Evolutionary conservation across 2,113 vertebrate genomes (phyloP), one percentile per base, ranked within the genome.

Genomic region (Dascyllus trimaculatus): DNA sequence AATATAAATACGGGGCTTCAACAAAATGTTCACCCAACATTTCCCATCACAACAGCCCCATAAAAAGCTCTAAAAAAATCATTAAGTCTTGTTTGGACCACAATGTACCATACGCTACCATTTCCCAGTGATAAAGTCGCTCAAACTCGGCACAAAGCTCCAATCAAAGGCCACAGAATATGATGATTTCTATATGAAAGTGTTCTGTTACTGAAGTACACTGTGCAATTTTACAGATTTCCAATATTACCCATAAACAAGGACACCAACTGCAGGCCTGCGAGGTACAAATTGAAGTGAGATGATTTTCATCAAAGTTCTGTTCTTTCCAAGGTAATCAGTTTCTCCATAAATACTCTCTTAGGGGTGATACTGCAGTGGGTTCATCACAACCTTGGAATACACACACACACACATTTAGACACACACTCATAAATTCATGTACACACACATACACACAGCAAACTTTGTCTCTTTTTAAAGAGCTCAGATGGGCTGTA

Each of bases 221-320:
- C 43, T 8, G 61, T 59, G 71, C 66, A 78, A 74, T 88, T 77
- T 78, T 68, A 84, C 70, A 81, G 81, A 78, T 89, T 91, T 90
- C 81, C 84, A 70, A 82, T 85, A 84, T 86, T 82, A 77, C 75
- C 58, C 58, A 80, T 87, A 90, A 90, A 91, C 83, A 73, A 62
- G 78, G 85, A 85, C 48, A 38, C 57, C 81, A 59, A 82, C 71
- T 58, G 74, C 86, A 78, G 56, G 79, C 71, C 78, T 59, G 72
- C 22, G 24, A 82, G 74, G 71, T 69, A 67, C 75, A 82, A 86
- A 87, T 85, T 88, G 72, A 86, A 91, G 89, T 86, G 88, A 87
- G 87, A 71, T 65, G 85, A 91, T 91, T 93, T 91, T 91, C 91
- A 93, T 93, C 90, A 91, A 89, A 92, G 84, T 88, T 91, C 70